Base-by-base conservation (phyloP, 2,113 vertebrate species). In the Elachura formosa region DNA sequence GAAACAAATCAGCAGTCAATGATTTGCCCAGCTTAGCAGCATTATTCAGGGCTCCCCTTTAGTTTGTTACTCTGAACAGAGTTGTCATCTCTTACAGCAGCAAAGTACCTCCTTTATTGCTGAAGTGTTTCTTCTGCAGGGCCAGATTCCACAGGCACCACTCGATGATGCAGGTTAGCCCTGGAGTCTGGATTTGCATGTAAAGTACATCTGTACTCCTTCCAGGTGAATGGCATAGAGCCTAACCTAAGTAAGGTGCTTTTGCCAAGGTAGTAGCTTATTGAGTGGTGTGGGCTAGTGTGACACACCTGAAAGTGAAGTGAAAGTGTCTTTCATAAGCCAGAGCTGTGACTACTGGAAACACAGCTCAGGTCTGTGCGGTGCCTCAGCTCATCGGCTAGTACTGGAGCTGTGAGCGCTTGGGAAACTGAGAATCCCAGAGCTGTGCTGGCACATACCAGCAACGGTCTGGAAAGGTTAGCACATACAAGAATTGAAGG, bases 91-190 rank as follows among this genome's bases (percentile, higher is more conserved):
- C 43, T 34, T 66, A 28, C 9, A 62, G 29, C 23, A 46, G 48
- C 49, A 14, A 3, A 62, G 22, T 14, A 25, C 31, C 58, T 43
- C 67, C 62, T 51, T 58, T 62, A 19, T 10, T 73, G 87, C 66
- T 73, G 52, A 23, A 26, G 34, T 33, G 26, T n/a, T 87, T 75
- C 16, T 61, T 31, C 56, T 75, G 21, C 49, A 33, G 49, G 29
- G 24, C 19, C 24, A 13, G 34, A 22, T 59, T 84, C 55, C 63
- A n/a, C 46, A n/a, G 63, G 51, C 79, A 12, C 3, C 0, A 3
- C 23, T 34, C 28, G 33, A 45, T 0, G 0, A 5, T 19, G 29
- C 1, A 0, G 26, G 4, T 51, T 18, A 43, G 41, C 75, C 7
- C 1, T 9, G 11, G 41, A 36, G 28, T 14, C 51, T 92, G 72